Evolutionary conservation across 2,113 vertebrate species (phyloP).

Genomic region (Charadrius vociferus): DNA sequence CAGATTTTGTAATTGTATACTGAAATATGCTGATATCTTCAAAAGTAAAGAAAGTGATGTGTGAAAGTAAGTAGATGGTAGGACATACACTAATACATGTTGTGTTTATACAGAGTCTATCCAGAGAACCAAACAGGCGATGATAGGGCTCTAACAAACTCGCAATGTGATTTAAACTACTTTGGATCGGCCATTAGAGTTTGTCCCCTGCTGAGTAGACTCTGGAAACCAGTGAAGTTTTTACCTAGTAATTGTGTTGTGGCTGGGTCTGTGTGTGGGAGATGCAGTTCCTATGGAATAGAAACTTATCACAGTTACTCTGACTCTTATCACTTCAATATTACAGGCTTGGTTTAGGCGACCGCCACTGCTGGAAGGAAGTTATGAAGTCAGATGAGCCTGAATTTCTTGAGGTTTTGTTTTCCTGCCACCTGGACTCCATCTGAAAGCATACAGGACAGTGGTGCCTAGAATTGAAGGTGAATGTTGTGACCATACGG

Average conservation of each 20-base stretch:
- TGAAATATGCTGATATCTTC: conserved; percentile 23
- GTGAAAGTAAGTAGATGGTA: not conserved
- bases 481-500: not conserved
- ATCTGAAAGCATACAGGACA: not conserved
- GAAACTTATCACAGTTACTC: not conserved
- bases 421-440: not conserved
- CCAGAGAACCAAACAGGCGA: not conserved
- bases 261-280: fast-evolving
- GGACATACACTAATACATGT: not conserved
- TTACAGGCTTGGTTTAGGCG: not conserved
- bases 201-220: not conserved
- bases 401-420: not conserved
- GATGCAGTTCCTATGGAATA: not conserved
- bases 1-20: not conserved
- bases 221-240: not conserved
- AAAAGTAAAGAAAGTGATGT: not conserved
- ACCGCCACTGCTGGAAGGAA: not conserved
- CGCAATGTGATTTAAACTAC: not conserved
- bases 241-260: not conserved
- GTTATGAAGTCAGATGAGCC: not conserved
- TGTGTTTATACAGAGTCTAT: not conserved
- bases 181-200: not conserved
- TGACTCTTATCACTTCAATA: not conserved
- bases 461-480: not conserved
- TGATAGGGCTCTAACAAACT: not conserved